Base-by-base conservation (phyloP, 2,888 invertebrate genomes). In the Antitype chi region DNA sequence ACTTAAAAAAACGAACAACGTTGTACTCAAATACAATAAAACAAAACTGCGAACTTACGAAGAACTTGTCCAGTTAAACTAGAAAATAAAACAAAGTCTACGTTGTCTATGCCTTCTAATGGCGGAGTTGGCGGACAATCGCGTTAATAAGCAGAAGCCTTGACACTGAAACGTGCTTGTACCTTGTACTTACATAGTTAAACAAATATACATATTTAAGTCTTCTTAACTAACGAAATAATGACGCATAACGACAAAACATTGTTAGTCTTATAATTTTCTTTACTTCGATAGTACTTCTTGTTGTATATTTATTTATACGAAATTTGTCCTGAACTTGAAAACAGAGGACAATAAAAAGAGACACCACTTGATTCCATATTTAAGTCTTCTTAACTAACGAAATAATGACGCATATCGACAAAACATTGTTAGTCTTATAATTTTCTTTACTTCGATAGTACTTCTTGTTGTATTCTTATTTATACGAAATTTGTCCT, bases 121-220 rank as follows among this genome's bases (percentile, higher is more conserved):
- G 59, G 74, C 62, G 25, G 66, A 20, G 43, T 68, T 67, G 70
- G 78, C 32, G 52, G 25, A 76, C 79, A 74, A 49, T 55, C 57
- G 64, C 57, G 53, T 63, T 78, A 77, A 70, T 76, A 77, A 76
- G 15, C 49, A 32, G 59, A 38, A 74, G 49, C 87, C 88, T 88
- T 88, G 88, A 85, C 87, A 81, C 72, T 87, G 80, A 73, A 76
- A 75, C 84, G 70, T 78, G 84, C 20, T 73, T 49, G 59, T 83
- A 59, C 57, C 68, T 72, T 72, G 57, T 80, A 72, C 80, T 23
- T 60, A 78, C 55, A 53, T 70, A 70, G 64, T 69, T 66, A 85
- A 67, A 69, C 68, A 71, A 66, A 81, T 67, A 47, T 23, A 63
- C 23, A 20, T 47, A 62, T 28, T 49, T 82, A 80, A 76, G 74